Evolutionary conservation across 2,113 vertebrate species (phyloP), one percentile per base, ranked within the genome.

Genomic region (Glaucidium brasilianum): DNA sequence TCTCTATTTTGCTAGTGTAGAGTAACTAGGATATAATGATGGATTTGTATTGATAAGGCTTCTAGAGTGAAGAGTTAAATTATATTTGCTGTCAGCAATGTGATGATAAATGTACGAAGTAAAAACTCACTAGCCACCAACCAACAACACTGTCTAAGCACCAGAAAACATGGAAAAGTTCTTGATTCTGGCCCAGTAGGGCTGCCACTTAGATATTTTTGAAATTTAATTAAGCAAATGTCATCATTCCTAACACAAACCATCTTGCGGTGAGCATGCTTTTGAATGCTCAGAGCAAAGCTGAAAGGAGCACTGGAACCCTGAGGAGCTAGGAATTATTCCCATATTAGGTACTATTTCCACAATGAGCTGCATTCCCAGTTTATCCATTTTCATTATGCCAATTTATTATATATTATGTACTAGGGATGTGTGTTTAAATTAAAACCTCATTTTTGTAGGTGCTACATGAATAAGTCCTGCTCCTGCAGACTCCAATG

Each of bases 261-360:
- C 69, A 67, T 91, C 94, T 90, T 92, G 77, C 7, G 8, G 62
- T 37, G 27, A 84, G 45, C 69, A 68, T 63, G 83, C 59, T 96
- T 97, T 64, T 78, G 85, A 93, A 60, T 78, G 90, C 82, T 80
- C 63, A 93, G 73, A 55, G 43, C 45, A 78, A 64, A 90, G 87
- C 59, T 88, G 83, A 94, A 96, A 93, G 94, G 52, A 56, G 62
- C 53, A 56, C 37, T 95, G 87, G 77, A 97, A 93, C 23, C 73
- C 78, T 52, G 41, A 93, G 58, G 76, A 96, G 77, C 82, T 58
- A 92, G 93, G 91, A 96, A 88, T 94, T 81, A 92, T 93, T 97
- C 89, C 94, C 96, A 88, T 72, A 71, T 75, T 77, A 86, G 73
- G 88, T 85, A 88, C 67, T 95, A 89, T 90, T 81, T 92, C 71